These are phyloP conservation scores for Ciconia nigra DNA, from an alignment of 2,797 vertebrate species.

Conservation along the genomic window DNA sequence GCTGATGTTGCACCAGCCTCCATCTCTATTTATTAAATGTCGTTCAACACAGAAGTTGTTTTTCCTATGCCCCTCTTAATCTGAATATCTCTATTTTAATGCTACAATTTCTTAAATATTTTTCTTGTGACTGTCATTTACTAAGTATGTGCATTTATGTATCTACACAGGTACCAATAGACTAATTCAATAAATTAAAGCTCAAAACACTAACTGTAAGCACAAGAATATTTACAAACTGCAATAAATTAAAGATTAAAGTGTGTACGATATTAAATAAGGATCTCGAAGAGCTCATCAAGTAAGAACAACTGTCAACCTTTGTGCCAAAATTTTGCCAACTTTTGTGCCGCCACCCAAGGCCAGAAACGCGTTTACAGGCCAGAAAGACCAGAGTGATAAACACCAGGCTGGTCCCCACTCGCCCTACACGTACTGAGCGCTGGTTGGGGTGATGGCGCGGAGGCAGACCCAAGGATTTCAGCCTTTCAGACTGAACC, in stretches of 20 bases:
- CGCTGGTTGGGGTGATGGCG: rapidly evolving
- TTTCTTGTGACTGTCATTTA: background rate
- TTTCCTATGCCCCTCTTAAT: background rate
- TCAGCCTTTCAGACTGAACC: background rate
- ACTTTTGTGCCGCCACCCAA: background rate
- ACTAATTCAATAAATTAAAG: constrained; percentile 53
- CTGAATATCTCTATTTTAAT: background rate
- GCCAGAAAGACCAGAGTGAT: background rate
- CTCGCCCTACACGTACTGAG: rapidly evolving
- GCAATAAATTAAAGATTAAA: constrained; percentile 54
- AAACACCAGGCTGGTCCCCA: rapidly evolving
- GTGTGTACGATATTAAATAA: background rate
- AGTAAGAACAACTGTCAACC: background rate
- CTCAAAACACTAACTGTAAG: background rate
- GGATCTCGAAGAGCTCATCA: background rate
- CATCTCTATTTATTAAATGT: background rate
- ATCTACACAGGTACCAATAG: background rate
- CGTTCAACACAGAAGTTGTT: background rate
- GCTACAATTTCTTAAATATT: background rate
- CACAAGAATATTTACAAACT: constrained; percentile 51
- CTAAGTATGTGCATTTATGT: background rate
- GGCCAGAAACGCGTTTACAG: rapidly evolving
- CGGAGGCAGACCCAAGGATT: background rate
- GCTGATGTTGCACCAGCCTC: background rate
- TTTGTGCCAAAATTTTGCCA: background rate